These are phyloP conservation scores for Heliothis subflexa DNA, from an alignment of 1,140 invertebrate species.

Conservation along the genomic window DNA sequence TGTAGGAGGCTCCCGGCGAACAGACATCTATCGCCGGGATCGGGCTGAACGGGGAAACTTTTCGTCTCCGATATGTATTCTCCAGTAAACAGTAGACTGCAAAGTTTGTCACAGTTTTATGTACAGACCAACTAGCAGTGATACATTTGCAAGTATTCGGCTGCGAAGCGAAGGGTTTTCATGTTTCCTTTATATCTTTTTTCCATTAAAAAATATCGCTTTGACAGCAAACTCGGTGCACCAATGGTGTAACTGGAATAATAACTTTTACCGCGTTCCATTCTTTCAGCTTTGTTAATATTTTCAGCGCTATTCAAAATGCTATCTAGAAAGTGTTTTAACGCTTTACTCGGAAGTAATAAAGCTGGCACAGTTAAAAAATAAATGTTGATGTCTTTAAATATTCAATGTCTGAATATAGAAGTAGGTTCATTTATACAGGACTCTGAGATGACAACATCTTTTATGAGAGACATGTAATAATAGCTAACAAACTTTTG, in stretches of 20 bases:
- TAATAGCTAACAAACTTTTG: too few species aligned
- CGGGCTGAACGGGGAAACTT: slow-evolving; percentile 68
- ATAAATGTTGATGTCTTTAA: neutral
- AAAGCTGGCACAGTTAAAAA: neutral
- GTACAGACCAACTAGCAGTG: slow-evolving; percentile 21
- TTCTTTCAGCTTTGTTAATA: slow-evolving; percentile 29
- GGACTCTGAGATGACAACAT: too few species aligned
- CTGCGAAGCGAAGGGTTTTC: slow-evolving; percentile 33
- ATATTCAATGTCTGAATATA: neutral
- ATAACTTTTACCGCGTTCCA: slow-evolving; percentile 17
- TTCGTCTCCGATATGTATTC: slow-evolving; percentile 65
- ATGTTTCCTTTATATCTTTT: slow-evolving; percentile 29
- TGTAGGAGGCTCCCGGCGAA: slow-evolving; percentile 69
- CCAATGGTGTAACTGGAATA: slow-evolving; percentile 6
- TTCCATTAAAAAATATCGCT: slow-evolving; percentile 42
- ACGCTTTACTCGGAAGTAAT: neutral
- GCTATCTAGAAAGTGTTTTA: neutral
- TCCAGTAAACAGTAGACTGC: slow-evolving; percentile 51
- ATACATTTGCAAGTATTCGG: slow-evolving; percentile 29
- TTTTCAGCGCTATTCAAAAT: slow-evolving; percentile 1
- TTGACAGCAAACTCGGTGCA: slow-evolving; percentile 14
- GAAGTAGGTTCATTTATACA: too few species aligned
- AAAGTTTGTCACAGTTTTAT: slow-evolving; percentile 55
- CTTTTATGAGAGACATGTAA: too few species aligned
- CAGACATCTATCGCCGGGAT: slow-evolving; percentile 76